Conservation (phyloP, 2,888 invertebrate genomes). For the Diaprepes abbreviatus region DNA sequence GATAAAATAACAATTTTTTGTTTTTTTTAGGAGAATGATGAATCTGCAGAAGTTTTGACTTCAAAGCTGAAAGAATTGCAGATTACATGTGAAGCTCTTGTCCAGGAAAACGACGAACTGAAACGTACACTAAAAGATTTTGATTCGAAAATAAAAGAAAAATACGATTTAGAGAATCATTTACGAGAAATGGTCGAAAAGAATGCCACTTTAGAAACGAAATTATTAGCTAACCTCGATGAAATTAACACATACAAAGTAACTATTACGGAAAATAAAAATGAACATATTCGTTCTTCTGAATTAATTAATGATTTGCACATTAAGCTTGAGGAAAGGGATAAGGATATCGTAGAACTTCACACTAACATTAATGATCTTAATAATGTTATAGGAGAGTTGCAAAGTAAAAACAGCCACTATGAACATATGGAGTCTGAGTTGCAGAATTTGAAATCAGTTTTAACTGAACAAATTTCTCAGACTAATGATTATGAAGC, state of each 20-base stretch:
- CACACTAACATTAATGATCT: conserved; percentile 70
- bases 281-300: conserved; percentile 61
- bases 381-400: conserved; percentile 69
- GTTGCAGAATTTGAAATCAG: conserved; percentile 71
- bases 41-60: conserved; percentile 37
- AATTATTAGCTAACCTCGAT: conserved; percentile 56
- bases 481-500: conserved; percentile 71
- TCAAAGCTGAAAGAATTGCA: conserved; percentile 46
- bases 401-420: conserved; percentile 68
- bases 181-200: conserved; percentile 53
- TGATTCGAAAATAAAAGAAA: conserved; percentile 57
- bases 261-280: conserved; percentile 62
- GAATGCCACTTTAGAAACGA: conserved; percentile 57
- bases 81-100: conserved; percentile 55
- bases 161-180: conserved; percentile 57
- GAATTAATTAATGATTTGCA: conserved; percentile 59
- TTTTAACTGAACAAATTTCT: conserved; percentile 70
- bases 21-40: conserved; percentile 2
- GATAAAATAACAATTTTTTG: neutral
- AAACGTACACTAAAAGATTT: conserved; percentile 56
- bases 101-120: conserved; percentile 58
- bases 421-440: conserved; percentile 71
- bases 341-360: conserved; percentile 60
- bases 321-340: conserved; percentile 57
- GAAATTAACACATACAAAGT: conserved; percentile 61